These are phyloP conservation scores for Pectinophora gossypiella DNA, from an alignment of 1,140 invertebrate species.

Conservation along the genomic window DNA sequence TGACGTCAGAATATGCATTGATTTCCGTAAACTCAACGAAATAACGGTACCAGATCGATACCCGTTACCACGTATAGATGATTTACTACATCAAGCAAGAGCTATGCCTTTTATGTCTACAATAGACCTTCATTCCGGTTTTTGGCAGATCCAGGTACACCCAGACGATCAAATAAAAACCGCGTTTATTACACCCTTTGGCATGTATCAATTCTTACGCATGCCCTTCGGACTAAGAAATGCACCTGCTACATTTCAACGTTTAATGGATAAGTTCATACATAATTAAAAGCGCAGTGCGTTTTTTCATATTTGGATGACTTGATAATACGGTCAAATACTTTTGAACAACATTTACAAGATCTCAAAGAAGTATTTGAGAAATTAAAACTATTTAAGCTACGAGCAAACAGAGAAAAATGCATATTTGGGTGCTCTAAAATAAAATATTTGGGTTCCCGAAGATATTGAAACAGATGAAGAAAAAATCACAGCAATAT, in stretches of 20 bases:
- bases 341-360: neutral
- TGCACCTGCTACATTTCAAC: conserved; percentile 51
- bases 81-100: conserved; percentile 50
- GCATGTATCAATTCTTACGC: conserved; percentile 32
- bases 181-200: conserved; percentile 43
- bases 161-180: conserved; percentile 48
- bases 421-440: neutral
- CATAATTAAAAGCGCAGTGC: neutral
- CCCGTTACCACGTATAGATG: conserved; percentile 73
- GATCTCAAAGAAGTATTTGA: neutral
- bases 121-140: conserved; percentile 61
- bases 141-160: conserved; percentile 49
- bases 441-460: conserved; percentile 2
- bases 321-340: neutral
- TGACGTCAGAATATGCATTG: conserved; percentile 36
- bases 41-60: conserved; percentile 48
- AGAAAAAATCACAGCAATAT: conserved; percentile 35
- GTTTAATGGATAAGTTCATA: conserved; percentile 30
- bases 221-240: conserved; percentile 43
- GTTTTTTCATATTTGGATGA: neutral
- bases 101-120: conserved; percentile 46
- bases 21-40: conserved; percentile 43
- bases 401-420: conserved; percentile 2
- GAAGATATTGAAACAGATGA: conserved; percentile 35
- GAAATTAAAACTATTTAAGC: neutral